These are phyloP conservation scores for Sander vitreus DNA, from an alignment of 2,113 vertebrate species.

Conservation along the genomic window DNA sequence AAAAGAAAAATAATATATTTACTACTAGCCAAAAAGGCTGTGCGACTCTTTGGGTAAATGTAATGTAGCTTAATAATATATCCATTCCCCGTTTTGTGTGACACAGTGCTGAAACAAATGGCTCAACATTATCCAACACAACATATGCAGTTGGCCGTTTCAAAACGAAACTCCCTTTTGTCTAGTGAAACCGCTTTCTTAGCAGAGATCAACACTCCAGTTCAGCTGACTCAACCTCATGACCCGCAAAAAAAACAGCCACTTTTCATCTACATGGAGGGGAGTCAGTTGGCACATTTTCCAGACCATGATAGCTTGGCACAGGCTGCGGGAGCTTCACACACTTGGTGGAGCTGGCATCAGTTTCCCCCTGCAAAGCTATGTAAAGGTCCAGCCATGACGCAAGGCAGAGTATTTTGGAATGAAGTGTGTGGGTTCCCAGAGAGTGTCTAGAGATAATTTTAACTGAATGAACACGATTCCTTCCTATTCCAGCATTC, in stretches of 20 bases:
- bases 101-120: too few species aligned
- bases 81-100: neutral
- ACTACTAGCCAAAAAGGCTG: neutral
- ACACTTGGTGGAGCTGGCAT: conserved; percentile 67
- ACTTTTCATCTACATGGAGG: conserved; percentile 72
- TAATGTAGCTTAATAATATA: neutral
- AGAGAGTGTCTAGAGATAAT: conserved; percentile 69
- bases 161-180: neutral
- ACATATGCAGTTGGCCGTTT: neutral
- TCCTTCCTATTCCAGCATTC: conserved; percentile 77
- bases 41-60: neutral
- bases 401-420: conserved; percentile 79
- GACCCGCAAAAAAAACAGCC: conserved; percentile 31
- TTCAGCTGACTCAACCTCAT: conserved; percentile 59
- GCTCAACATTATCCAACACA: neutral
- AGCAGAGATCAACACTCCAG: conserved; percentile 35
- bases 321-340: conserved; percentile 49
- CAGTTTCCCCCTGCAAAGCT: conserved; percentile 47
- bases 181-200: conserved; percentile 5
- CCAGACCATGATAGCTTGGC: conserved; percentile 80
- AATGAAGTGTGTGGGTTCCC: conserved; percentile 73
- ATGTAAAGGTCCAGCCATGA: conserved; percentile 71
- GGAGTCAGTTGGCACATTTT: conserved; percentile 70
- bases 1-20: neutral
- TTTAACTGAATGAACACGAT: conserved; percentile 78